Evolutionary conservation across 1,140 invertebrate species (phyloP).

Genomic region (Lucilia cuprina): DNA sequence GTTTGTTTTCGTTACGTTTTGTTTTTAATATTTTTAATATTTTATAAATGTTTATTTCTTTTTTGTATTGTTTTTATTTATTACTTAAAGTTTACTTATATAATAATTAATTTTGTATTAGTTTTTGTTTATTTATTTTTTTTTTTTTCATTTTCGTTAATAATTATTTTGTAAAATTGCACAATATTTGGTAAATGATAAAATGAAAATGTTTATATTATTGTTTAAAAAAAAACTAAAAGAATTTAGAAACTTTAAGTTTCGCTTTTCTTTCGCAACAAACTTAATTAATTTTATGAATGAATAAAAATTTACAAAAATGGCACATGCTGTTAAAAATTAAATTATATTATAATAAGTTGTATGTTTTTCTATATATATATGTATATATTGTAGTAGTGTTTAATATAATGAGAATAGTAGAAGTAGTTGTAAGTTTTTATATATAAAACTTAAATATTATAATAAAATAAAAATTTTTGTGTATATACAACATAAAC

Average conservation of each 20-base stretch:
- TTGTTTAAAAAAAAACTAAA: not conserved
- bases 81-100: not conserved
- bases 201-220: not conserved
- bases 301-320: constrained; percentile 31
- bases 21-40: not conserved
- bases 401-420: no score
- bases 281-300: not conserved
- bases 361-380: not conserved
- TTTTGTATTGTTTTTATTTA: not conserved
- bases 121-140: not conserved
- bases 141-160: not conserved
- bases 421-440: no score
- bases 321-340: constrained; percentile 11
- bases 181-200: constrained; percentile 30
- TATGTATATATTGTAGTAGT: no score
- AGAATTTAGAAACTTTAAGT: constrained; percentile 2
- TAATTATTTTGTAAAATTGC: constrained; percentile 26
- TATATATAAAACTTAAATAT: no score
- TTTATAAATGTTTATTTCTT: not conserved
- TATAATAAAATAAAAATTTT: no score
- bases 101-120: not conserved
- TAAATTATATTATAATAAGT: not conserved
- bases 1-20: not conserved
- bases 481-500: no score
- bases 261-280: not conserved